Conservation (phyloP, 37 sponge, comb jelly and placozoan species). For the Hexactinellida sp. region DNA sequence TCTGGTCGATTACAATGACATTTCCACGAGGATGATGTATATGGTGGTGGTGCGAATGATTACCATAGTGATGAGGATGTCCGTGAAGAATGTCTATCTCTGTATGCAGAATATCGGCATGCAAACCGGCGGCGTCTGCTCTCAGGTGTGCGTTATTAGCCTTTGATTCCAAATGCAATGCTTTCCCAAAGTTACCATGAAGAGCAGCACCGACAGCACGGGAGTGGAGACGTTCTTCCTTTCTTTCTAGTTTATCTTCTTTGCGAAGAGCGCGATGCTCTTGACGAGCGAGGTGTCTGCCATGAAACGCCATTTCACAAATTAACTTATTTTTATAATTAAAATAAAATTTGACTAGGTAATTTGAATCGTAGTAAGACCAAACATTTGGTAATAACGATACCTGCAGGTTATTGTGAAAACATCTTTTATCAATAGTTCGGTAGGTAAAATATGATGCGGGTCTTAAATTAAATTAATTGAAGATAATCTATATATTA, state of each 20-base stretch:
- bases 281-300: not conserved
- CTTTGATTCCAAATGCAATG: conserved; percentile 37
- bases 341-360: no score
- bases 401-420: no score
- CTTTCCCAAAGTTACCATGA: conserved; percentile 63
- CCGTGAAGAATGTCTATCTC: conserved; percentile 10
- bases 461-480: no score
- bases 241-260: conserved; percentile 44
- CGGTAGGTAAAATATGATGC: no score
- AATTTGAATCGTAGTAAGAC: no score
- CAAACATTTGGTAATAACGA: no score
- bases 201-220: conserved; percentile 60
- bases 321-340: no score
- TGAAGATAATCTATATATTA: no score
- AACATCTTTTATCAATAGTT: no score
- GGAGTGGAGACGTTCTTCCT: conserved; percentile 47
- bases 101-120: conserved; percentile 38
- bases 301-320: not conserved
- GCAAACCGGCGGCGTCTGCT: conserved; percentile 31
- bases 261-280: conserved; percentile 25
- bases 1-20: conserved; percentile 4
- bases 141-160: conserved; percentile 44
- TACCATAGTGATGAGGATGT: conserved; percentile 27
- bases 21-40: conserved; percentile 23
- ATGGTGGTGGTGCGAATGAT: conserved; percentile 24